Base-by-base conservation (phyloP, 2,797 vertebrate species). In the Scleropages formosus region DNA sequence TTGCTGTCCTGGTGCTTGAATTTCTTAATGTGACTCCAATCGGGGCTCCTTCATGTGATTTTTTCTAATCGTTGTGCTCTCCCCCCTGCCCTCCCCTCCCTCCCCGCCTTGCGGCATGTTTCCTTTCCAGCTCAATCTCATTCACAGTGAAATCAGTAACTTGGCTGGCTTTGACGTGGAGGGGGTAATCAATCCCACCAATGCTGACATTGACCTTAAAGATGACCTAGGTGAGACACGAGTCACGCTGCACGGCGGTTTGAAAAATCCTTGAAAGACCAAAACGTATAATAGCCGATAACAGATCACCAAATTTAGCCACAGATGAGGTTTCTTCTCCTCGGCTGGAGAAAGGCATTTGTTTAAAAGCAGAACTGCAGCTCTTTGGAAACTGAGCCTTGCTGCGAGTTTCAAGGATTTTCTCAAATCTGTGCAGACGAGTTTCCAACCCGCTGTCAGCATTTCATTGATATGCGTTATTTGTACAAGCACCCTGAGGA, bases 111-210 rank as follows among this genome's bases (percentile, higher is more conserved):
- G 89, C 91, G 90, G 90, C 92, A 85, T 94, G 92, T 92, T 94
- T 91, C 93, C 92, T 92, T 93, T 89, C 90, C 96, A 98, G 96
- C 95, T 99, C 91, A 98, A 97, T 93, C 96, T 99, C 87, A 98
- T 98, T 94, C 97, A 98, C 95, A 98, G 96, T 91, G 96, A 98
- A 94, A 96, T 98, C 95, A 96, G 94, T 94, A 98, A 98, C 96
- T 95, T 98, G 96, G 97, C 97, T 92, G 95, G 95, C 94, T 98
- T 98, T 94, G 96, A 98, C 91, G 96, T 98, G 95, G 96, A 99
- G 92, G 96, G 96, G 93, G 95, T 98, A 92, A 96, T 98, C 95
- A 97, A 97, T 93, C 96, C 96, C 85, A 98, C 95, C 93, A 98
- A 95, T 94, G 96, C 95, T 92, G 96, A 98, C 92, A 96, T 98